Base-by-base conservation (phyloP, 2,888 invertebrate species). In the Microctonus brassicae region DNA sequence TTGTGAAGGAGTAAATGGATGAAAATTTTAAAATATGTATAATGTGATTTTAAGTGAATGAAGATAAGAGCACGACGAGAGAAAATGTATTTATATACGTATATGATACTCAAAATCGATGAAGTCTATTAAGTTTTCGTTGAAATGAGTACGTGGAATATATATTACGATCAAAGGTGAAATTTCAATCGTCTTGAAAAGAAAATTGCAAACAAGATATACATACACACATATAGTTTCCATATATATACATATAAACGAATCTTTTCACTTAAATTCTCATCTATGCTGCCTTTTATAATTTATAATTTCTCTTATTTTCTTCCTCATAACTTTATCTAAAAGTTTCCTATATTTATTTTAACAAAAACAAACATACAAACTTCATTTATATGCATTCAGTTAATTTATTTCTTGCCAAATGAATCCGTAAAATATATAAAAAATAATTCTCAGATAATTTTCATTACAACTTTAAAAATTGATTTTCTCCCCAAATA, bases 101-200 rank as follows among this genome's bases (percentile, higher is more conserved):
- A n/a, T n/a, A n/a, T n/a, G n/a, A n/a, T n/a, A n/a, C n/a, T n/a
- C 7, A 5, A 10, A 55, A 55, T 55, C 55, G 26, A 55, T 55
- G 11, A 11, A n/a, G 26, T 26, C 55, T 26, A 55, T 55, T 55
- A 55, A 55, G 13, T 26, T 55, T 55, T 24, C 24, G 9, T 22
- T 0, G n/a, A 22, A 26, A 47, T 29, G 17, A 17, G 17, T 42
- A 42, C n/a, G n/a, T 42, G 5, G 42, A 42, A 42, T 47, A 7
- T 47, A 47, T 4, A 17, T 11, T 10, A 55, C 55, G 55, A 55
- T 55, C 55, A 55, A 55, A 55, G 55, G 47, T 47, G 47, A 17
- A 47, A 47, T 47, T 47, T 6, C 26, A 55, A 26, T 24, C 26
- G 55, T 55, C 2, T 55, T 55, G 9, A 13, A 26, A 11, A 10